Conservation (phyloP, 64 coral and sea anemone genomes). For the Montipora sp. region DNA sequence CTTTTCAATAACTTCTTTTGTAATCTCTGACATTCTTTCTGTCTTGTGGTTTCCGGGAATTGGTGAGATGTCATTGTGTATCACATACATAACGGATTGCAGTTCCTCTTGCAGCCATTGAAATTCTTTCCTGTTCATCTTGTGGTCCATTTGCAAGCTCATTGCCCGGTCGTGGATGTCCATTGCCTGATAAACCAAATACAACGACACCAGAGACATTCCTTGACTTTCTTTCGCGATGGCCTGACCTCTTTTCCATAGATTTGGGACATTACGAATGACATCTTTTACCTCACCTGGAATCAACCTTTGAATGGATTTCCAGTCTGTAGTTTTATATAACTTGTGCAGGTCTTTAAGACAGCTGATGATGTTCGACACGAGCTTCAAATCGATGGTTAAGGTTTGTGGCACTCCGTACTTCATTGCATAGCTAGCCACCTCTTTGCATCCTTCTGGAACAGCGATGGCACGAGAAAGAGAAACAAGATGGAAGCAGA, state of each 20-base stretch:
- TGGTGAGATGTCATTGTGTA: conserved; percentile 5
- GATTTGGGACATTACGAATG: not conserved
- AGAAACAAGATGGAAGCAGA: not conserved
- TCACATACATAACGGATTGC: not conserved
- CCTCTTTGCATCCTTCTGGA: conserved; percentile 4
- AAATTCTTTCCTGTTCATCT: conserved; percentile 7
- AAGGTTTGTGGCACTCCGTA: not conserved
- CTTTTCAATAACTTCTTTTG: not conserved
- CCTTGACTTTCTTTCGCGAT: not conserved
- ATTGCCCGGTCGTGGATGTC: conserved; percentile 3
- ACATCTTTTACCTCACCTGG: not conserved
- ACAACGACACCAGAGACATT: not conserved
- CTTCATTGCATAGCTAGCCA: not conserved
- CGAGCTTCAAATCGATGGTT: not conserved
- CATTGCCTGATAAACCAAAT: not conserved
- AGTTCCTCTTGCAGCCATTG: not conserved
- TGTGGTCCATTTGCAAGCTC: not conserved
- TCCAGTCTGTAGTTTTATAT: not conserved
- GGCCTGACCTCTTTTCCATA: not conserved
- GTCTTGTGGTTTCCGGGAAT: not conserved
- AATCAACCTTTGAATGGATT: not conserved
- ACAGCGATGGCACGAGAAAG: not conserved
- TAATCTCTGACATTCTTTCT: not conserved
- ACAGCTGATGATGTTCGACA: conserved; percentile 3
- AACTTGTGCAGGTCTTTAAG: conserved; percentile 10